These are phyloP conservation scores for Strongylocentrotus purpuratus DNA, from an alignment of 35 echinoderm and acorn worm genomes.

Conservation along the genomic window DNA sequence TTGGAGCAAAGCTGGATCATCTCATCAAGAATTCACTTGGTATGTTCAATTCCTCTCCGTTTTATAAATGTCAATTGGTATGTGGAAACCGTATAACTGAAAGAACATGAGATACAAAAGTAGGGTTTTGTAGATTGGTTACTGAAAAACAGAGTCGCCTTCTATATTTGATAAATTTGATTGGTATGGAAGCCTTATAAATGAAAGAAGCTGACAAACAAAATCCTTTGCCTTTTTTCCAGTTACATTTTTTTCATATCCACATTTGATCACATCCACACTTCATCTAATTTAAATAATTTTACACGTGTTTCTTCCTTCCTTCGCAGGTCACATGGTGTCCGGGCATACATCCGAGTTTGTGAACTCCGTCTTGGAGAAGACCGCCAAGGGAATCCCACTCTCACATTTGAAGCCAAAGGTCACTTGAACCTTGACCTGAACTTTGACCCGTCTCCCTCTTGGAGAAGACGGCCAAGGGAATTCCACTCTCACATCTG, in stretches of 20 bases:
- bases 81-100: no score
- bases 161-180: no score
- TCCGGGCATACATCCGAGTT: slow-evolving; percentile 85
- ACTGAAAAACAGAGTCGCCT: no score
- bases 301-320: not conserved
- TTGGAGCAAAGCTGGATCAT: slow-evolving; percentile 53
- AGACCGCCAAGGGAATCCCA: slow-evolving; percentile 73
- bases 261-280: no score
- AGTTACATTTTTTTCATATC: no score
- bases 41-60: slow-evolving; percentile 34
- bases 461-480: no score
- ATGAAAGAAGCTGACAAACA: no score
- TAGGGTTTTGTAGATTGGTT: no score
- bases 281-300: not conserved
- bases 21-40: slow-evolving; percentile 63
- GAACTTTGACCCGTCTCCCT: not conserved
- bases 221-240: no score
- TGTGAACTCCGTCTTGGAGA: slow-evolving; percentile 90
- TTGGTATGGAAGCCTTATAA: no score
- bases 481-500: slow-evolving; percentile 34
- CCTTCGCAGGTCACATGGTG: slow-evolving; percentile 65
- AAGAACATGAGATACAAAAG: no score
- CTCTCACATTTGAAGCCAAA: not conserved
- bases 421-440: not conserved
- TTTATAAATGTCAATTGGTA: not conserved